These are phyloP conservation scores for Lutraria rhynchaena DNA, from an alignment of 1,140 invertebrate species.

Conservation along the genomic window DNA sequence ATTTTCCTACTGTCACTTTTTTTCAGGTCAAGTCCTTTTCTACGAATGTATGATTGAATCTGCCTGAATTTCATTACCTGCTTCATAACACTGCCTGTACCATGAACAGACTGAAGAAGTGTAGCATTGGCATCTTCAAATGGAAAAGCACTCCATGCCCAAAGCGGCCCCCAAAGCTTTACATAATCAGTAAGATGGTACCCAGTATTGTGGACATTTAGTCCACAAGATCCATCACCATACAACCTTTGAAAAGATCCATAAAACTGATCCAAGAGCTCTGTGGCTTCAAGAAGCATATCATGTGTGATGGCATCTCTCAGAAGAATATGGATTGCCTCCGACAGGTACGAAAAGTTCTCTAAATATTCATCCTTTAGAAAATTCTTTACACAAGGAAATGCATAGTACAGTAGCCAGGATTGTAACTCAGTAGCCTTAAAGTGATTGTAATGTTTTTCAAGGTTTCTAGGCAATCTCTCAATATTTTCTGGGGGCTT, in stretches of 20 bases:
- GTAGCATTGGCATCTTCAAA: conserved; percentile 61
- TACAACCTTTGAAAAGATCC: conserved; percentile 48
- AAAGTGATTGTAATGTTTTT: conserved; percentile 54
- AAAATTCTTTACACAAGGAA: conserved; percentile 59
- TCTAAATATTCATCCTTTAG: conserved; percentile 54
- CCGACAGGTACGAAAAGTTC: conserved; percentile 52
- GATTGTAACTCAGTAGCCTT: conserved; percentile 59
- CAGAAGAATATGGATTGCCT: conserved; percentile 60
- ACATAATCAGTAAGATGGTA: conserved; percentile 54
- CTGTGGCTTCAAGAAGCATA: conserved; percentile 27
- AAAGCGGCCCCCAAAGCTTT: conserved; percentile 58
- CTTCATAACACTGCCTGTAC: conserved; percentile 60
- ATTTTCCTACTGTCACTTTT: background rate
- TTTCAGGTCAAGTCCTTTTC: conserved; percentile 1
- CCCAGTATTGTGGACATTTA: conserved; percentile 62
- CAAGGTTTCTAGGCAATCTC: conserved; percentile 56
- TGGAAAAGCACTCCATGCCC: conserved; percentile 62
- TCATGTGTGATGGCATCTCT: conserved; percentile 34
- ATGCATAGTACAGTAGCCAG: conserved; percentile 56
- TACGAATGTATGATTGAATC: background rate
- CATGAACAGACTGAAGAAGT: conserved; percentile 60
- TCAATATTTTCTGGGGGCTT: conserved; percentile 51
- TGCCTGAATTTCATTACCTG: conserved; percentile 43
- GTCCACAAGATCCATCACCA: conserved; percentile 40
- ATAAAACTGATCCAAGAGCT: conserved; percentile 52